phyloP scores from a whole-genome alignment of 1,140 invertebrate species.

The Marisa cornuarietis region DNA sequence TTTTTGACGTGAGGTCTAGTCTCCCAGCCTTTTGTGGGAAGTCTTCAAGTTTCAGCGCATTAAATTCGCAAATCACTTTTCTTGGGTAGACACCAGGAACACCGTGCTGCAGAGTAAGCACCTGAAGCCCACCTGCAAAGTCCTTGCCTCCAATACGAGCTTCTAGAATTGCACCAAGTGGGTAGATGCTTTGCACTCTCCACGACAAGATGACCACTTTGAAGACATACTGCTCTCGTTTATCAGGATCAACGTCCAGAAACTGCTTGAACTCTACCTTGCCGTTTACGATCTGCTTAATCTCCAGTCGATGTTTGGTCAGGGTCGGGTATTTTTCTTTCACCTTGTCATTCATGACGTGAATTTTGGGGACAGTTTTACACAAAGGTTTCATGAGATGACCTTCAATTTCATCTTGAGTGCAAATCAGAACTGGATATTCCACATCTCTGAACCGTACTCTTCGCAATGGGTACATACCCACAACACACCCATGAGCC shows the following conservation, averaged over 20 bases:
- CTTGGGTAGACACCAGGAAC: slow-evolving; percentile 28
- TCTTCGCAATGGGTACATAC: slow-evolving; percentile 31
- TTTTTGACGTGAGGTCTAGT: slow-evolving; percentile 72
- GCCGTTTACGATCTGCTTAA: slow-evolving; percentile 29
- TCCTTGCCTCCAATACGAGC: slow-evolving; percentile 25
- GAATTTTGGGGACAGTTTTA: slow-evolving; percentile 54
- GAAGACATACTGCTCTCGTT: slow-evolving; percentile 33
- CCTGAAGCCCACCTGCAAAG: slow-evolving; percentile 28
- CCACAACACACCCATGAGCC: slow-evolving; percentile 44
- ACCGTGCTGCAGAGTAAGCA: slow-evolving; percentile 34
- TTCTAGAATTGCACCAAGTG: slow-evolving; percentile 36
- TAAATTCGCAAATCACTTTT: slow-evolving; percentile 26
- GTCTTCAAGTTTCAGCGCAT: neutral
- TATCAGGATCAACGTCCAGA: slow-evolving; percentile 25
- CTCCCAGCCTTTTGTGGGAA: slow-evolving; percentile 73
- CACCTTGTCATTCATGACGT: slow-evolving; percentile 35
- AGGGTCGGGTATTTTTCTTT: slow-evolving; percentile 16
- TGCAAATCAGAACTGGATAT: slow-evolving; percentile 51
- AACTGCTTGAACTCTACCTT: slow-evolving; percentile 22
- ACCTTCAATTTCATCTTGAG: slow-evolving; percentile 38
- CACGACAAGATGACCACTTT: slow-evolving; percentile 40
- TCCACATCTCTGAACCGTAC: slow-evolving; percentile 28
- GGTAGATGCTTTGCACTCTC: slow-evolving; percentile 32
- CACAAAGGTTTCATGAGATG: slow-evolving; percentile 54
- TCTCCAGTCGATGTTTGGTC: slow-evolving; percentile 16